phyloP scores from a whole-genome alignment of 2,888 invertebrate species.

The Cephus rjabovi region DNA sequence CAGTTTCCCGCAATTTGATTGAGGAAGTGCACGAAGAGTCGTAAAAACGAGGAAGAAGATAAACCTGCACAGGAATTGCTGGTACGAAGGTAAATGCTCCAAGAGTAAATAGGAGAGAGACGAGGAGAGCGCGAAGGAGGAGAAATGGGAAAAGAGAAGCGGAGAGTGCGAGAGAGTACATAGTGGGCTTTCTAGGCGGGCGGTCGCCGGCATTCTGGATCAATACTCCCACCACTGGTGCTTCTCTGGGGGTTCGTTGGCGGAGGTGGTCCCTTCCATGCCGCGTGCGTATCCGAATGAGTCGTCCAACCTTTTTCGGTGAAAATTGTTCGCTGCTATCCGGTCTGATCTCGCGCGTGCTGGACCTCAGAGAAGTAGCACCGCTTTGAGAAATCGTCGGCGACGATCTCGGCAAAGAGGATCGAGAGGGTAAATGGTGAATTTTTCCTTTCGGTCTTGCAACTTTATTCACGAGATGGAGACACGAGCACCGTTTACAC shows the following conservation, averaged over 20 bases:
- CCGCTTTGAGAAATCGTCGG: background rate
- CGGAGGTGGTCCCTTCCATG: slow-evolving; percentile 20
- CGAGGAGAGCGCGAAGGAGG: background rate
- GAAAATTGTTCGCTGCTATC: background rate
- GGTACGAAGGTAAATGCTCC: background rate
- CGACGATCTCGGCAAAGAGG: background rate
- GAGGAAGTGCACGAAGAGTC: background rate
- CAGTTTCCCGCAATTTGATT: too few species aligned
- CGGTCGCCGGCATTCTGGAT: slow-evolving; percentile 62
- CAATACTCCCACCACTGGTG: slow-evolving; percentile 59
- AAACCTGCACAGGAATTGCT: background rate
- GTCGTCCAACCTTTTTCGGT: slow-evolving; percentile 11
- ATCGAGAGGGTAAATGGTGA: background rate
- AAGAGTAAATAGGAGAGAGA: slow-evolving; percentile 1
- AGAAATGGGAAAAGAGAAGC: slow-evolving; percentile 20
- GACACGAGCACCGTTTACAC: background rate
- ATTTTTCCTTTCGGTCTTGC: background rate
- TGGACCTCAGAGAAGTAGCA: background rate
- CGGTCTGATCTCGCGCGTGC: background rate
- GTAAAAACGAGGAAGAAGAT: background rate
- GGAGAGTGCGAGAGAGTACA: slow-evolving; percentile 41
- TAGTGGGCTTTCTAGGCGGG: slow-evolving; percentile 48
- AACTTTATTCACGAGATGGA: background rate
- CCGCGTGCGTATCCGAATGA: slow-evolving; percentile 20
- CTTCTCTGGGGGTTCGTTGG: slow-evolving; percentile 41